phyloP scores from a whole-genome alignment of 2,113 vertebrate species.

The Daphoenositta chrysoptera region DNA sequence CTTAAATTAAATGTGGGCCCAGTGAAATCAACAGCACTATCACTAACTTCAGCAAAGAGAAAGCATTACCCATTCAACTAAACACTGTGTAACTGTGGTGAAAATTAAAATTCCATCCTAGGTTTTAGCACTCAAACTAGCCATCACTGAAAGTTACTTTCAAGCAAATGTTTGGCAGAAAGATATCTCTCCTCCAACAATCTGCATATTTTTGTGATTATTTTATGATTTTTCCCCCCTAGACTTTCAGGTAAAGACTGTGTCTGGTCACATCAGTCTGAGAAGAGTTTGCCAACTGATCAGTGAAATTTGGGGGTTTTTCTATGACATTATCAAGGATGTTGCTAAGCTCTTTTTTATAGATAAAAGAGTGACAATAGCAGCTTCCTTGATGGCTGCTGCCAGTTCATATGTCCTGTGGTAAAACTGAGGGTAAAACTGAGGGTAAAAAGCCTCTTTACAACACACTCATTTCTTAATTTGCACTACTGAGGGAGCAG shows the following conservation, averaged over 20 bases:
- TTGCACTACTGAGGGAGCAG: rapidly evolving
- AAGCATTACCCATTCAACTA: background rate
- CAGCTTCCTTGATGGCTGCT: background rate
- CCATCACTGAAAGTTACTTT: background rate
- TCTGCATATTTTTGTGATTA: background rate
- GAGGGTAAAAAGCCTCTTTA: background rate
- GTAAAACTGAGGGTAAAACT: too few species aligned
- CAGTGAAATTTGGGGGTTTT: background rate
- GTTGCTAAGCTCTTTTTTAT: background rate
- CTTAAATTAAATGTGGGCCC: background rate
- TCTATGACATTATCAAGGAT: background rate
- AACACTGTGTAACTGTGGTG: background rate
- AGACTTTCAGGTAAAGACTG: background rate
- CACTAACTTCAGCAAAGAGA: background rate
- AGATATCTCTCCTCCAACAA: background rate
- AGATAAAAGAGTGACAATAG: background rate
- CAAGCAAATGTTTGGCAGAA: background rate
- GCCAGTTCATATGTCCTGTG: background rate
- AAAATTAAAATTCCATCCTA: background rate
- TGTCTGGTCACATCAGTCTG: background rate
- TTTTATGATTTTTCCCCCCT: background rate
- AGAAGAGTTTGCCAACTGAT: background rate
- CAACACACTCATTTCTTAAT: background rate
- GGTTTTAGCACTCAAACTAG: background rate
- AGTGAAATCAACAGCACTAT: background rate